A percentile compares a stretch with the other conserved stretches of the same genome.
Evolutionary conservation across 2,888 invertebrate genomes (phyloP).

Genomic region (Lobophora halterata): DNA sequence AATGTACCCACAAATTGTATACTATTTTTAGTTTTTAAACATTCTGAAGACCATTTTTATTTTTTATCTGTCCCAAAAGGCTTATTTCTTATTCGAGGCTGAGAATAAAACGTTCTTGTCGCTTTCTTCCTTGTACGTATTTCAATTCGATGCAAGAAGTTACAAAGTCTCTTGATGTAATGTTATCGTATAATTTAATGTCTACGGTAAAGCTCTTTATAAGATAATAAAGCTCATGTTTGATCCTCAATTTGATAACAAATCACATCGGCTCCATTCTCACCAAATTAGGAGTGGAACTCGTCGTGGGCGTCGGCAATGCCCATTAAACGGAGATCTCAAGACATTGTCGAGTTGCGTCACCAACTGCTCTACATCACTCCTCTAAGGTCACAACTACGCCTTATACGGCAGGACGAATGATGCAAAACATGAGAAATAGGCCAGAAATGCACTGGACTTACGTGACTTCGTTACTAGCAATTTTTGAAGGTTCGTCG

Average conservation of each 20-base stretch:
- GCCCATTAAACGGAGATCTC: constrained; percentile 25
- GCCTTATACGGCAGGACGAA: constrained; percentile 30
- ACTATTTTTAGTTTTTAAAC: too few species aligned
- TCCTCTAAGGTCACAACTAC: constrained; percentile 31
- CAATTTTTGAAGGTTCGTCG: constrained; percentile 41
- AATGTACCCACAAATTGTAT: too few species aligned
- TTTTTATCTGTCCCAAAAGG: too few species aligned
- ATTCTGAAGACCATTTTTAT: too few species aligned
- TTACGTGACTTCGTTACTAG: constrained; percentile 33
- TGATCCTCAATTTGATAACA: constrained; percentile 12
- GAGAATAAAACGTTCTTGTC: constrained; percentile 11
- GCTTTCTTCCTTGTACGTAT: constrained; percentile 9
- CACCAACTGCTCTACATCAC: constrained; percentile 25
- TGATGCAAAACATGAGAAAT: constrained; percentile 47
- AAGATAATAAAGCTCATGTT: constrained; percentile 8
- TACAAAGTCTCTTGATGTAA: background rate
- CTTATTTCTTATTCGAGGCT: constrained; percentile 1
- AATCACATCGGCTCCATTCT: constrained; percentile 15
- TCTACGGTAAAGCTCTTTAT: constrained; percentile 3
- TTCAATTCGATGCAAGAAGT: constrained; percentile 1
- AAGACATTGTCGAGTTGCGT: constrained; percentile 29
- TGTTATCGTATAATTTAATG: constrained; percentile 5
- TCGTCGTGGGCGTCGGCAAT: constrained; percentile 29
- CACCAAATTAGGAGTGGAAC: constrained; percentile 25
- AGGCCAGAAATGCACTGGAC: constrained; percentile 46